Conservation (phyloP, 1,140 invertebrate species). For the Schmidtea mediterranea region DNA sequence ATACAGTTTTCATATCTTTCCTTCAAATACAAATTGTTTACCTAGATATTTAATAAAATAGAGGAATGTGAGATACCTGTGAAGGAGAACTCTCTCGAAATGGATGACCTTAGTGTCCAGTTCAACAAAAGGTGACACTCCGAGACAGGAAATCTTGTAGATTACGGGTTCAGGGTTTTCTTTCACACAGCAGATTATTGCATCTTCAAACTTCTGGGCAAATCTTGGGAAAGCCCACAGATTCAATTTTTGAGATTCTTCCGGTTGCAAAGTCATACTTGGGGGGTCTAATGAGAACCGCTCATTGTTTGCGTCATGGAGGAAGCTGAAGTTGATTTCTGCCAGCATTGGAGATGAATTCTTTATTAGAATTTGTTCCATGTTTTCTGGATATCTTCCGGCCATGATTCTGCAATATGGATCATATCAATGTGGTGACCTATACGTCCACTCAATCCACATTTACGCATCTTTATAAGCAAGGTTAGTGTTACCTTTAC, state of each 20-base stretch:
- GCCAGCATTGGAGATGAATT: conserved; percentile 25
- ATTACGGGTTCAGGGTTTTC: conserved; percentile 27
- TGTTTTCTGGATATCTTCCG: conserved; percentile 22
- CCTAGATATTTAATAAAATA: not conserved
- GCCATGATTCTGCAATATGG: conserved; percentile 21
- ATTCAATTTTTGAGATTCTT: conserved; percentile 15
- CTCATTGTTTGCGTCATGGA: conserved; percentile 24
- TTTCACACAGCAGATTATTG: conserved; percentile 23
- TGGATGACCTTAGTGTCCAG: conserved; percentile 24
- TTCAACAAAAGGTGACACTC: conserved; percentile 21
- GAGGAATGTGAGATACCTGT: conserved; percentile 15
- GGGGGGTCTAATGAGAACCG: conserved; percentile 25
- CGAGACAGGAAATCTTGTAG: conserved; percentile 23
- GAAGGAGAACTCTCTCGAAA: conserved; percentile 26
- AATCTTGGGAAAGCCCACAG: conserved; percentile 25
- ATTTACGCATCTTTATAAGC: too few relatives aligned
- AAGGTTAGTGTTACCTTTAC: too few relatives aligned
- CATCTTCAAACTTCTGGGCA: conserved; percentile 18
- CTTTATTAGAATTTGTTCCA: conserved; percentile 20
- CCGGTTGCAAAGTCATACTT: conserved; percentile 19
- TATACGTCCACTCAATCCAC: too few relatives aligned
- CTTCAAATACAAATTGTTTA: conserved; percentile 12
- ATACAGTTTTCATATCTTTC: conserved; percentile 25
- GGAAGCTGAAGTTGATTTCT: conserved; percentile 25
- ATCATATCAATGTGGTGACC: too few relatives aligned